Base-by-base conservation (phyloP, 2,888 invertebrate species). In the Pandemis heparana region DNA sequence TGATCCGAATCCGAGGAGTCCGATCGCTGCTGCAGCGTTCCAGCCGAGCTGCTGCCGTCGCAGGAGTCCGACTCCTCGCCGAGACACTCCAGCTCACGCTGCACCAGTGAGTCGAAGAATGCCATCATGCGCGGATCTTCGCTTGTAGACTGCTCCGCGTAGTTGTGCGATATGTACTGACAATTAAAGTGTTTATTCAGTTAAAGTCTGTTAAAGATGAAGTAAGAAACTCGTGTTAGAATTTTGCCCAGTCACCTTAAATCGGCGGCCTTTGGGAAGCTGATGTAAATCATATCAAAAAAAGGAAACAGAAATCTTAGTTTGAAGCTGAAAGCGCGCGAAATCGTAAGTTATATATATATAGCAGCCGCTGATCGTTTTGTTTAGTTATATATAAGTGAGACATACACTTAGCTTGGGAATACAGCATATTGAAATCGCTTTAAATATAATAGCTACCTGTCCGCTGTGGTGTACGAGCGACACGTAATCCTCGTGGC, bases 71-170 rank as follows among this genome's bases (percentile, higher is more conserved):
- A 89, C 75, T 96, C 95, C 67, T 95, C 96, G 0, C 95, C 96
- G 65, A 96, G 94, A 95, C 97, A 97, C 91, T 98, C 98, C 76
- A 98, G 96, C 88, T 98, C 98, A 59, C 98, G 96, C 87, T 98
- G 98, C 41, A 99, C 97, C 32, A 99, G 92, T 12, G 98, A 97
- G 92, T 99, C 99, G 85, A 99, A 99, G 93, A 99, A 99, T 43
- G 99, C 99, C 97, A 99, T 97, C 99, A 99, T 99, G 69, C 98
- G 95, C 0, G 98, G 97, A 90, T 99, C 99, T 89, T 99, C 99
- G 69, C 96, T 95, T 0, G 97, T 98, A 9, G 98, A 98, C 82
- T 98, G 97, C 79, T 97, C 97, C 81, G 97, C 97, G 86, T 98
- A 98, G 90, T 98, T 98, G 89, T 98, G 98, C 0, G 97, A 96